Evolutionary conservation across 2,888 invertebrate genomes (phyloP).

Genomic region (Hydraecia micacea): DNA sequence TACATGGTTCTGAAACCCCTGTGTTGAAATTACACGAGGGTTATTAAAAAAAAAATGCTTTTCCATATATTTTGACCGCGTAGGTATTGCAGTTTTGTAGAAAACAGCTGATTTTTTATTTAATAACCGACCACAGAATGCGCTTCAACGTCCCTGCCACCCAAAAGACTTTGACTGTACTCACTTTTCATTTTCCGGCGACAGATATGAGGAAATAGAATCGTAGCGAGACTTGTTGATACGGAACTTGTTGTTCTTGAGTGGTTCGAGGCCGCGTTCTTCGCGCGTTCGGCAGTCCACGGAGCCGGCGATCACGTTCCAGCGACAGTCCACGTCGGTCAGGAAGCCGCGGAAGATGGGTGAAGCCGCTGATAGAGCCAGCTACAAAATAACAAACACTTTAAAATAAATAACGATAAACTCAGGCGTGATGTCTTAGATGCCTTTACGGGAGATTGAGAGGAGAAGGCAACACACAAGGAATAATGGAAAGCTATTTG

Average conservation of each 20-base stretch:
- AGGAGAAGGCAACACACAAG: neutral
- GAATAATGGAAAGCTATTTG: neutral
- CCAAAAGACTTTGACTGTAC: neutral
- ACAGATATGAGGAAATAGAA: slow-evolving; percentile 99
- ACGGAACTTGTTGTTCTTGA: slow-evolving; percentile 94
- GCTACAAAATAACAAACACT: slow-evolving; percentile 82
- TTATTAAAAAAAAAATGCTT: too few relatives aligned
- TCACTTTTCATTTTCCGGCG: slow-evolving; percentile 95
- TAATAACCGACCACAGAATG: too few relatives aligned
- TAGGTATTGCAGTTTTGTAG: too few relatives aligned
- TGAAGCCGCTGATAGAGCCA: slow-evolving; percentile 99
- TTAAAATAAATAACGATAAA: neutral
- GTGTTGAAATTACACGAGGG: too few relatives aligned
- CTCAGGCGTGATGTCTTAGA: neutral
- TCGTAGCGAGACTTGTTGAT: slow-evolving; percentile 99
- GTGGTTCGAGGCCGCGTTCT: slow-evolving; percentile 95
- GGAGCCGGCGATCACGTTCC: slow-evolving; percentile 98
- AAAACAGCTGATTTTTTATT: too few relatives aligned
- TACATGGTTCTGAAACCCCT: too few relatives aligned
- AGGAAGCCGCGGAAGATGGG: slow-evolving; percentile 98
- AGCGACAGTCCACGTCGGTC: slow-evolving; percentile 99
- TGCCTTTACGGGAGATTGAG: neutral
- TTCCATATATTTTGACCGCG: too few relatives aligned
- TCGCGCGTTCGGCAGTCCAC: slow-evolving; percentile 98
- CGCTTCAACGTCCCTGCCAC: too few relatives aligned